These are phyloP conservation scores for Crenuchus spilurus DNA, from an alignment of 2,797 vertebrate species.

Conservation along the genomic window DNA sequence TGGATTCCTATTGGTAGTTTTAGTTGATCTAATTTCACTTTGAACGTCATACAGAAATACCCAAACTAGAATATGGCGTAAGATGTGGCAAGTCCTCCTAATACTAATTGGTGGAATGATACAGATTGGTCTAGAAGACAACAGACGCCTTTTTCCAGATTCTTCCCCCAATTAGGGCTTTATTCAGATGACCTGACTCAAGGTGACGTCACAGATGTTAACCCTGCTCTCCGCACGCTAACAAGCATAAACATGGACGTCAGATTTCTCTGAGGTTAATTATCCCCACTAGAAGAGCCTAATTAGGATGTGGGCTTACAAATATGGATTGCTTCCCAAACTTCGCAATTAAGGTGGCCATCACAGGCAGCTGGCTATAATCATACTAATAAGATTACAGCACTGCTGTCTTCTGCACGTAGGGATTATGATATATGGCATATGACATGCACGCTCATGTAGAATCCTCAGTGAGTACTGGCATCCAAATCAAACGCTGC, in stretches of 20 bases:
- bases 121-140: not conserved
- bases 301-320: constrained; percentile 21
- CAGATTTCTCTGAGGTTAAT: constrained; percentile 17
- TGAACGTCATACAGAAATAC: too few relatives aligned
- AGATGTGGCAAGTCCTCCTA: not conserved
- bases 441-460: constrained; percentile 30
- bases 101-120: not conserved
- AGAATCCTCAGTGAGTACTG: not conserved
- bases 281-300: constrained; percentile 27
- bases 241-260: constrained; percentile 25
- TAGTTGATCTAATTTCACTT: too few relatives aligned
- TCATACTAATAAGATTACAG: constrained; percentile 43
- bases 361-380: constrained; percentile 29
- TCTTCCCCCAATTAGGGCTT: not conserved
- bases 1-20: too few relatives aligned
- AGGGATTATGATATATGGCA: constrained; percentile 11
- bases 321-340: constrained; percentile 15
- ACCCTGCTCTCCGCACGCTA: not conserved
- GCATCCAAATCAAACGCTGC: not conserved
- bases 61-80: too few relatives aligned
- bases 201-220: not conserved
- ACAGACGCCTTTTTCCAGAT: not conserved
- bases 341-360: constrained; percentile 24
- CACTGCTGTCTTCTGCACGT: not conserved
- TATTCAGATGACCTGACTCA: not conserved